These are phyloP conservation scores for Acrocephalus kingi DNA, from an alignment of 2,113 vertebrate species.

Conservation along the genomic window DNA sequence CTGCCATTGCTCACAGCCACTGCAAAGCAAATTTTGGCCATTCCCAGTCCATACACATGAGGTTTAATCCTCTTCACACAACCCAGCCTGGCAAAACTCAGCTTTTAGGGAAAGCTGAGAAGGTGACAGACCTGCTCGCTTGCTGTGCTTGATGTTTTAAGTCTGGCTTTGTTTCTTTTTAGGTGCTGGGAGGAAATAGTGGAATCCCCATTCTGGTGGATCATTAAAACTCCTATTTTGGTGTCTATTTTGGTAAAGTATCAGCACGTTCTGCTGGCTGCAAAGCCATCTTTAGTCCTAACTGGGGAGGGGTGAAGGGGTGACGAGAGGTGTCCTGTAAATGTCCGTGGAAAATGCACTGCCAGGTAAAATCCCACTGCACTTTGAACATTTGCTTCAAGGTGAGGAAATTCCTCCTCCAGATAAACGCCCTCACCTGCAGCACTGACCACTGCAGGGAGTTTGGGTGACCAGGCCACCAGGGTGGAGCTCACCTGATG, in stretches of 20 bases:
- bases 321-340: not conserved
- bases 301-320: not conserved
- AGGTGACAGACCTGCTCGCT: not conserved
- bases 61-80: not conserved
- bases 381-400: not conserved
- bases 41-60: fast-evolving
- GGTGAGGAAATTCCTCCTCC: not conserved
- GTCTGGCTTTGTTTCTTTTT: constrained; percentile 44
- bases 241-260: constrained; percentile 88
- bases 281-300: not conserved
- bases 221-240: constrained; percentile 91
- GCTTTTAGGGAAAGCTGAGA: not conserved
- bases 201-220: constrained; percentile 87
- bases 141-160: not conserved
- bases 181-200: constrained; percentile 95
- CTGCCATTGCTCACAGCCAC: not conserved
- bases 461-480: not conserved
- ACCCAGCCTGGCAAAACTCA: not conserved
- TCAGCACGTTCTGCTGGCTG: constrained; percentile 22
- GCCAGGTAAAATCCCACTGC: not conserved
- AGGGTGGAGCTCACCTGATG: not conserved
- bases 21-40: not conserved
- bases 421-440: not conserved
- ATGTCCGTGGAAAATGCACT: not conserved
- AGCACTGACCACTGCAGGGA: not conserved